A percentile compares a stretch with the other conserved stretches of the same genome.
phyloP scores from a whole-genome alignment of 2,113 vertebrate genomes.

The Larimichthys crocea region DNA sequence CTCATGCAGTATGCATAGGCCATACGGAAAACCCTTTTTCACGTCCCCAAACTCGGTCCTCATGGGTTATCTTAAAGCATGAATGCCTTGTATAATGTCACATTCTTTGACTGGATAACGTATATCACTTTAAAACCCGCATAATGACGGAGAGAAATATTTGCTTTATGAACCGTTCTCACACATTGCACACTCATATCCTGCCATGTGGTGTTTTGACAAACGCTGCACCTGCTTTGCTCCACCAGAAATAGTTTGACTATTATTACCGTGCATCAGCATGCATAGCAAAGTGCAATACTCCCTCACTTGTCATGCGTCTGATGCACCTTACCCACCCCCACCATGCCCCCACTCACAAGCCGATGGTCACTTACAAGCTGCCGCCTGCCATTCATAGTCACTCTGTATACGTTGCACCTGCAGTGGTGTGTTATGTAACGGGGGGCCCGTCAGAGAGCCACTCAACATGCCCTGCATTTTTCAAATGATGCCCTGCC shows the following conservation, averaged over 20 bases:
- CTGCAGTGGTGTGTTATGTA: conserved; percentile 66
- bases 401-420: conserved; percentile 59
- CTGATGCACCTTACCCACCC: conserved; percentile 3
- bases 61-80: background rate
- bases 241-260: conserved; percentile 14
- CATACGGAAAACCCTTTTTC: conserved; percentile 10
- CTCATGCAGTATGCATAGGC: conserved; percentile 20
- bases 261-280: conserved; percentile 30
- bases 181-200: conserved; percentile 13
- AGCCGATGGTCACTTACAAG: conserved; percentile 72
- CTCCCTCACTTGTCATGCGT: conserved; percentile 40
- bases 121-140: background rate
- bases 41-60: conserved; percentile 4
- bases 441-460: conserved; percentile 28
- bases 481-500: conserved; percentile 37
- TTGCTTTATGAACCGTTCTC: conserved; percentile 15
- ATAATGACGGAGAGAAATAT: background rate
- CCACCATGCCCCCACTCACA: conserved; percentile 17
- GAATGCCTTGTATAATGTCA: background rate
- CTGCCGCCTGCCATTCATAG: conserved; percentile 69
- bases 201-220: conserved; percentile 29
- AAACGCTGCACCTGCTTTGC: conserved; percentile 26
- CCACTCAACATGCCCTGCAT: conserved; percentile 47
- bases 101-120: background rate
- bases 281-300: conserved; percentile 5